Conservation (phyloP, 2,888 invertebrate genomes). For the Acanthosepion lycidas region DNA sequence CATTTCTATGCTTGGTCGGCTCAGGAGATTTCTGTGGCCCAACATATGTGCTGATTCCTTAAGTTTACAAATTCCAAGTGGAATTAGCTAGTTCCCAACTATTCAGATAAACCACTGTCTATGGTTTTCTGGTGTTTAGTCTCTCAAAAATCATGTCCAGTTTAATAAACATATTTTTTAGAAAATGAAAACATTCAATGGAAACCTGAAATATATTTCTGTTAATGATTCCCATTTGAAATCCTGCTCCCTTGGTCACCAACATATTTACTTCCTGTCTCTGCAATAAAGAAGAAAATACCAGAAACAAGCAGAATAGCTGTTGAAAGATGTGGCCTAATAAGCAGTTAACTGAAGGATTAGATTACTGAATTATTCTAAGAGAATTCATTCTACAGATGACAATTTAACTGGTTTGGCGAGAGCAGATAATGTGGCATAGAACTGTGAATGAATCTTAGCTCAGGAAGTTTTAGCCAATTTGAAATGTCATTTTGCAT, state of each 20-base stretch:
- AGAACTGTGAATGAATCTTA: not conserved
- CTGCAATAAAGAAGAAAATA: not conserved
- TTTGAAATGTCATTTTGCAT: conserved; percentile 10
- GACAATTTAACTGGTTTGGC: not conserved
- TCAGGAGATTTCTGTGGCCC: too few relatives aligned
- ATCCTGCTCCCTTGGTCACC: not conserved
- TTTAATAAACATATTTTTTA: too few relatives aligned
- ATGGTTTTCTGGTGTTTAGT: too few relatives aligned
- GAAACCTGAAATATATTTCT: not conserved
- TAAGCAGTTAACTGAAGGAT: not conserved
- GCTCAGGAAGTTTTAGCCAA: conserved; percentile 20
- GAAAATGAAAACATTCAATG: too few relatives aligned
- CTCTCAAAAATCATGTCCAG: too few relatives aligned
- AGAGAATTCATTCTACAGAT: not conserved
- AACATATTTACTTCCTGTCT: not conserved
- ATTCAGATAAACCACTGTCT: too few relatives aligned
- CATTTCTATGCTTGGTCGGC: too few relatives aligned
- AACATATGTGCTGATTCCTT: too few relatives aligned
- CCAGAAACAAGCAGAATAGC: not conserved
- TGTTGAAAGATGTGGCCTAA: conserved; percentile 24
- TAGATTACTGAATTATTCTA: not conserved
- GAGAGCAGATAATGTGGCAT: not conserved
- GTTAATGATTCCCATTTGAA: not conserved
- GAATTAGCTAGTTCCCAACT: too few relatives aligned
- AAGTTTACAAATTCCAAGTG: too few relatives aligned